Percentiles rank a stretch among this genome's conserved stretches.
Evolutionary conservation across 64 coral and sea anemone species (phyloP).

Genomic region (Porites australiensis): DNA sequence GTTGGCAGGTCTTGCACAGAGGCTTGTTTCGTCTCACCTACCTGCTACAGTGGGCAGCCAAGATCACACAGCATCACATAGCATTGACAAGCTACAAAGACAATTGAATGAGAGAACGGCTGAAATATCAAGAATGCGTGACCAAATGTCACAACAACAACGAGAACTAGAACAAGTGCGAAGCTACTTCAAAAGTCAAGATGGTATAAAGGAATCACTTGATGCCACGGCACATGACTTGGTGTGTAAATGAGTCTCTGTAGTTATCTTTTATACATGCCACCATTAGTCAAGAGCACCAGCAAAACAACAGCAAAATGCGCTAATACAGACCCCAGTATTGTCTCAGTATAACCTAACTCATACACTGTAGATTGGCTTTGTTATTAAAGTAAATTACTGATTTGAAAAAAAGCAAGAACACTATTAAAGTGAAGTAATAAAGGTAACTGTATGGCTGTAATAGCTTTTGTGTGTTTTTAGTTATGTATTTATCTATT

Average conservation of each 20-base stretch:
- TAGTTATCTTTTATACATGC: not conserved
- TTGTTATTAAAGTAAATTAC: too few species aligned
- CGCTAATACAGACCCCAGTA: too few species aligned
- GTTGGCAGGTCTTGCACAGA: constrained; percentile 74
- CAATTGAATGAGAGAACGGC: constrained; percentile 78
- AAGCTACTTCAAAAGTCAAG: constrained; percentile 65
- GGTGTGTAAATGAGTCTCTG: constrained; percentile 53
- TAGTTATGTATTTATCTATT: too few species aligned
- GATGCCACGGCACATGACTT: constrained; percentile 76
- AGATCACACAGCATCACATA: constrained; percentile 7
- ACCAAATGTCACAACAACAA: constrained; percentile 94
- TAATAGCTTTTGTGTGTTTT: too few species aligned
- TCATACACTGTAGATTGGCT: too few species aligned
- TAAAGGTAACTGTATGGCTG: too few species aligned
- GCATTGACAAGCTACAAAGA: constrained; percentile 52
- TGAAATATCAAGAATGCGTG: constrained; percentile 80
- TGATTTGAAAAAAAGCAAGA: too few species aligned
- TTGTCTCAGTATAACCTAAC: too few species aligned
- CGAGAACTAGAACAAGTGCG: constrained; percentile 73
- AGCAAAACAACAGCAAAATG: too few species aligned
- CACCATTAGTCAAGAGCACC: too few species aligned
- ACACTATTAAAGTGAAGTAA: too few species aligned
- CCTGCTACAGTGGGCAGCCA: not conserved
- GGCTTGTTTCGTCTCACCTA: constrained; percentile 61
- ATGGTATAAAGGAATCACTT: constrained; percentile 51